Base-by-base conservation (phyloP, 2,888 invertebrate genomes). In the Cotesia congregata region DNA sequence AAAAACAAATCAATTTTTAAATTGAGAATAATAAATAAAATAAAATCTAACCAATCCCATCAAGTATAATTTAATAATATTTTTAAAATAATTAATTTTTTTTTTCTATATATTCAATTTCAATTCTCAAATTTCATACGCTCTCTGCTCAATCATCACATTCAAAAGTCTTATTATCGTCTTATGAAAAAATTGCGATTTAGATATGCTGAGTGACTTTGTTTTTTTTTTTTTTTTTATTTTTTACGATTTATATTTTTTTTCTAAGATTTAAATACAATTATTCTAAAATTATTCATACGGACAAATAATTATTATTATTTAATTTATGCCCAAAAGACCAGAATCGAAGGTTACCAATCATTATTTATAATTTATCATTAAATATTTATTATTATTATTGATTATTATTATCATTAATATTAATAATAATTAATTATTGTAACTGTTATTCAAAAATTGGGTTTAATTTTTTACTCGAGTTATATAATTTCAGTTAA, bases 171-270 rank as follows among this genome's bases (percentile, higher is more conserved):
- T 50, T 50, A 50, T 50, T 50, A 50, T 50, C 50, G 50, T 50
- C 50, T 50, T 50, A 50, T 50, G 50, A 50, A 50, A 50, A 50
- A 50, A 50, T 79, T 70, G 78, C 81, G 80, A 78, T 80, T 81
- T 79, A 78, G 81, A 82, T 82, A 82, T 82, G 82, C 79, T 82
- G 80, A 81, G 79, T 82, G 82, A 81, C 79, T 80, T 80, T 79
- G 77, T 77, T 78, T 75, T 50, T 76, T 77, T 74, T 62, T 60
- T 73, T 68, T 7, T 72, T 76, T 72, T 38, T 50, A 50, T 50
- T 9, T 50, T 50, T 50, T 50, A 30, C 30, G 30, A 30, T 50
- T 9, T 1, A 12, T 50, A 12, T 50, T 50, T 50, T 50, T 50
- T 50, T 50, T 50, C 12, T 50, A 12, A 7, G 50, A 50, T 12